Evolutionary conservation across 2,888 invertebrate species (phyloP).

Genomic region (Hypomecis punctinalis): DNA sequence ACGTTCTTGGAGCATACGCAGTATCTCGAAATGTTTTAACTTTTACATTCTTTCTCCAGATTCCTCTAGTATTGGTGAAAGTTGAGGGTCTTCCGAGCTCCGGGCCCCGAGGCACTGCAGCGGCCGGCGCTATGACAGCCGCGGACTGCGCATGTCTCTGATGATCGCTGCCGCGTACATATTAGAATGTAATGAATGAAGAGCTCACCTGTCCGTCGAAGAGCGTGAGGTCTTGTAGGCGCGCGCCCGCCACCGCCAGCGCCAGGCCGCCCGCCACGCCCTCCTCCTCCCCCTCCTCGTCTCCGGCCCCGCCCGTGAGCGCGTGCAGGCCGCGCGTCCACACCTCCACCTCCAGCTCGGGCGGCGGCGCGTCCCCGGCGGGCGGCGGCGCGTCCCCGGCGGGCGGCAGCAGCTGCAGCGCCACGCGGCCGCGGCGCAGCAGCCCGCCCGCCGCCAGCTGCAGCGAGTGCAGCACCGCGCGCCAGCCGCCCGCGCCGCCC

Average conservation of each 20-base stretch:
- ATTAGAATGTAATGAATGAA: neutral
- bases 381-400: constrained; percentile 27
- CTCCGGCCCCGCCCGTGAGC: constrained; percentile 40
- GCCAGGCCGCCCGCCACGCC: constrained; percentile 56
- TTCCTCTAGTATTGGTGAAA: too few species aligned
- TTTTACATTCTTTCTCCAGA: too few species aligned
- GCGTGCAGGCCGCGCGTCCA: constrained; percentile 63
- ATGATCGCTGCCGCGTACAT: too few species aligned
- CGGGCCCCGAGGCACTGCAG: too few species aligned
- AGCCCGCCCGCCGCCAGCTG: constrained; percentile 63
- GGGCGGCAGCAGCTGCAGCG: constrained; percentile 46
- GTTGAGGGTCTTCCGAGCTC: too few species aligned
- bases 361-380: constrained; percentile 30
- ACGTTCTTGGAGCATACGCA: too few species aligned
- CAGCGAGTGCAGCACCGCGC: constrained; percentile 58
- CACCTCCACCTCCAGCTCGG: constrained; percentile 50
- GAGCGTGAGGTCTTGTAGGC: constrained; percentile 51
- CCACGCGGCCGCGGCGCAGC: constrained; percentile 63
- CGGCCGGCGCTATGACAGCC: too few species aligned
- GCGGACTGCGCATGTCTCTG: too few species aligned
- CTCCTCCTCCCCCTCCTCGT: constrained; percentile 36
- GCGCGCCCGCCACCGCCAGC: constrained; percentile 58
- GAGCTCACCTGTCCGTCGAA: constrained; percentile 51
- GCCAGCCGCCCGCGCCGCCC: constrained; percentile 50
- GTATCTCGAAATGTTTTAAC: too few species aligned